Conservation (phyloP, 2,113 vertebrate species). For the Chlorodrepanis virens region DNA sequence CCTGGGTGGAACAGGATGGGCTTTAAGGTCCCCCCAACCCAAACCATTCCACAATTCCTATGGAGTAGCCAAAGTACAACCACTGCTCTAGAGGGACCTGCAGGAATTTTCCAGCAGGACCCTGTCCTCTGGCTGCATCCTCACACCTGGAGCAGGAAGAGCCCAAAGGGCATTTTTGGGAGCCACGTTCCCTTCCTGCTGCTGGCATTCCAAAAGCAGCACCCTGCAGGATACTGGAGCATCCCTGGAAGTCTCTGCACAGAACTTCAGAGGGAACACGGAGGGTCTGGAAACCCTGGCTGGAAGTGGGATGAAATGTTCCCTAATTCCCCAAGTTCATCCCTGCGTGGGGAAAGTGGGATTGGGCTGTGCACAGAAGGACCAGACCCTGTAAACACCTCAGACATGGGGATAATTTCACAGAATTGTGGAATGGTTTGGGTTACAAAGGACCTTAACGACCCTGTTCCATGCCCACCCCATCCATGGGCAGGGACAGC, state of each 20-base stretch:
- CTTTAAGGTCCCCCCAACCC: neutral
- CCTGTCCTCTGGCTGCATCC: neutral
- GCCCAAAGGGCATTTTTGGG: neutral
- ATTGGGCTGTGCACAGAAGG: neutral
- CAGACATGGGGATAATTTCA: neutral
- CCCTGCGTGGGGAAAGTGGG: accelerated
- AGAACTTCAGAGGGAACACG: neutral
- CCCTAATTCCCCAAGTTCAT: neutral
- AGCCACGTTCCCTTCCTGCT: accelerated
- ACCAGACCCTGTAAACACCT: neutral
- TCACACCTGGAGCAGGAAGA: neutral
- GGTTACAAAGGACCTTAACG: neutral
- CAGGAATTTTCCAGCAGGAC: neutral
- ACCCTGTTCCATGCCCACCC: too few relatives aligned
- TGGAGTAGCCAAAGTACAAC: too few relatives aligned
- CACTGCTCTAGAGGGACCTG: neutral
- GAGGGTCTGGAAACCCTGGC: neutral
- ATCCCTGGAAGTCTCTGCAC: neutral
- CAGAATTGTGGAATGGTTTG: accelerated
- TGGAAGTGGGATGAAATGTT: neutral
- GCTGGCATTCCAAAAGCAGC: neutral
- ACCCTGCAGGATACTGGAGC: neutral
- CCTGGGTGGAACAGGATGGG: neutral
- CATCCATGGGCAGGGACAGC: neutral
- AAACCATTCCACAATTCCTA: neutral